Conservation (phyloP, 2,888 invertebrate species). For the Amiota mariae region DNA sequence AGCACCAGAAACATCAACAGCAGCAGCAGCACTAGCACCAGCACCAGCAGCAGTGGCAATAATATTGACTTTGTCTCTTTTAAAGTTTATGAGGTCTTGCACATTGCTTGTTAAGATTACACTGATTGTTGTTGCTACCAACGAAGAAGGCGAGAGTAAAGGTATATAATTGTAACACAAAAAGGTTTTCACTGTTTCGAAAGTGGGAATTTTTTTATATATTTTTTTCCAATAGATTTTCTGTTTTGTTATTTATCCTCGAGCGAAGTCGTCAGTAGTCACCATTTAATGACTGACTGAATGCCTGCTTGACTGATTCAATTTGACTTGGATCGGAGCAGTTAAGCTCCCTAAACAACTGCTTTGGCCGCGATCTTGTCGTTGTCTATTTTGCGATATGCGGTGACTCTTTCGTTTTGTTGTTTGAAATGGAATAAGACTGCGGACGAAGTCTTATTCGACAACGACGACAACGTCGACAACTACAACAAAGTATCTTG, state of each 20-base stretch:
- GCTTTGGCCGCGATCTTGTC: constrained; percentile 50
- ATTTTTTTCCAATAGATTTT: constrained; percentile 1
- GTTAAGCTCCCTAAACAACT: constrained; percentile 45
- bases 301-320: too few species aligned
- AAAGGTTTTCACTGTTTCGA: constrained; percentile 10
- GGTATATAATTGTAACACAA: constrained; percentile 18
- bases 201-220: constrained; percentile 11
- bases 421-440: constrained; percentile 43
- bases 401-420: constrained; percentile 55
- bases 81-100: not conserved
- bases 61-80: not conserved
- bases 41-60: not conserved
- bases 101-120: not conserved
- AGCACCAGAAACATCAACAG: not conserved
- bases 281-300: not conserved
- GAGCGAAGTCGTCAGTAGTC: constrained; percentile 20
- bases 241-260: constrained; percentile 30
- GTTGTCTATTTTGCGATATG: constrained; percentile 53
- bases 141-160: not conserved
- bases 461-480: constrained; percentile 36
- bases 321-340: constrained; percentile 17
- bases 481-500: constrained; percentile 37
- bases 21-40: not conserved
- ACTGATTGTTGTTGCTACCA: not conserved
- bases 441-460: constrained; percentile 22